These are phyloP conservation scores for Erpobdella octoculata DNA, from an alignment of 2,888 invertebrate genomes.

Conservation along the genomic window DNA sequence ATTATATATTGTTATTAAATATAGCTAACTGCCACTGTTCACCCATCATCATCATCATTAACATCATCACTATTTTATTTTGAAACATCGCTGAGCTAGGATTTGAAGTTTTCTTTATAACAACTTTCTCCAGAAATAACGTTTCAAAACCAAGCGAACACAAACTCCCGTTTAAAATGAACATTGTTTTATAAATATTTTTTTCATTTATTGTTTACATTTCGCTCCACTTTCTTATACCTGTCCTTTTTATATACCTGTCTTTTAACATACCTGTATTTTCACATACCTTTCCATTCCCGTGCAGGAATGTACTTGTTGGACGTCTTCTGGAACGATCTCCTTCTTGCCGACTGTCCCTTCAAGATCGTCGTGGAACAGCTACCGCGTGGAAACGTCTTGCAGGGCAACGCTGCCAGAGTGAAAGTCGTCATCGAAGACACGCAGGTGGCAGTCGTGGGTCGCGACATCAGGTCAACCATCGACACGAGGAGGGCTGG, in stretches of 20 bases:
- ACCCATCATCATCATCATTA: no score
- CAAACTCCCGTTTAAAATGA: no score
- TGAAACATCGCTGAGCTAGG: no score
- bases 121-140: no score
- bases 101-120: no score
- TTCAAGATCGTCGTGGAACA: conserved; percentile 52
- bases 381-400: no score
- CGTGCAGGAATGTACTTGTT: conserved; percentile 62
- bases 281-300: not conserved
- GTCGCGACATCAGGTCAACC: conserved; percentile 86
- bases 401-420: conserved; percentile 49
- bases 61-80: no score
- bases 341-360: conserved; percentile 70
- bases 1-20: no score
- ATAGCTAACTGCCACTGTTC: no score
- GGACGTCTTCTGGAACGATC: conserved; percentile 84
- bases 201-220: no score
- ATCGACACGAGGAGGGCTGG: conserved; percentile 94
- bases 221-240: not conserved
- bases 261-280: not conserved
- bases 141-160: no score
- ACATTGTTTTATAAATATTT: no score
- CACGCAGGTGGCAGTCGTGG: conserved; percentile 69
- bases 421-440: conserved; percentile 82
- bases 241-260: not conserved